Percentiles rank a stretch among this genome's conserved stretches.
phyloP scores from a whole-genome alignment of 2,113 vertebrate species.

The Mugil cephalus region DNA sequence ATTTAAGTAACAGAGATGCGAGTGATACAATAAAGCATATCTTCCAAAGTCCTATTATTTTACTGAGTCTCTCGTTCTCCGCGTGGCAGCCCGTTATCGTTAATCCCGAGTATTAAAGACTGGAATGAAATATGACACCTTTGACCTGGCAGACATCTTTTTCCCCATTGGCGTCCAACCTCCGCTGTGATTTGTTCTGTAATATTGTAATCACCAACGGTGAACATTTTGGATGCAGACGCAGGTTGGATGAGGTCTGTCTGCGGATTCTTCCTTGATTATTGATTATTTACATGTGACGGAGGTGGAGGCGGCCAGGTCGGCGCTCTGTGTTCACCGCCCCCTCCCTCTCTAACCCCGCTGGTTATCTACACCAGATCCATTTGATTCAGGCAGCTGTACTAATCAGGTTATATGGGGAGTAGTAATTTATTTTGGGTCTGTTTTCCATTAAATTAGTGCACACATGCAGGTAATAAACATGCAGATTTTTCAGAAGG shows the following conservation, averaged over 20 bases:
- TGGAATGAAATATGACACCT: slow-evolving; percentile 50
- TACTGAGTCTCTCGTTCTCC: background rate
- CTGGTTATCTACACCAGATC: slow-evolving; percentile 41
- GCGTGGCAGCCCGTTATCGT: slow-evolving; percentile 12
- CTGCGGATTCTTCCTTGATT: slow-evolving; percentile 20
- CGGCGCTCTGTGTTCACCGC: background rate
- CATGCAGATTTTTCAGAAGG: slow-evolving; percentile 66
- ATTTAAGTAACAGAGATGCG: background rate
- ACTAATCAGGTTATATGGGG: slow-evolving; percentile 65
- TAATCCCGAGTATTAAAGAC: slow-evolving; percentile 24
- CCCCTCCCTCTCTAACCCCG: slow-evolving; percentile 7
- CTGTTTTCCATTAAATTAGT: slow-evolving; percentile 76
- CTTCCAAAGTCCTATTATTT: too few species aligned
- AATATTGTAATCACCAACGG: slow-evolving; percentile 27
- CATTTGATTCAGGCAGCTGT: slow-evolving; percentile 45
- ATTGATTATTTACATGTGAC: slow-evolving; percentile 38
- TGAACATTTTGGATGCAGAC: slow-evolving; percentile 19
- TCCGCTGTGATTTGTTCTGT: slow-evolving; percentile 41
- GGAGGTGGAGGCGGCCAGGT: background rate
- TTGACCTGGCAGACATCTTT: slow-evolving; percentile 38
- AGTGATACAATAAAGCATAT: background rate
- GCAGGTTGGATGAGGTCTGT: slow-evolving; percentile 12
- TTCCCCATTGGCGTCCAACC: slow-evolving; percentile 13
- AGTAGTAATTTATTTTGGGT: slow-evolving; percentile 55
- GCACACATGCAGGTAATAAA: slow-evolving; percentile 60